These are phyloP conservation scores for Epistrophe grossulariae DNA, from an alignment of 2,888 invertebrate species.

Conservation along the genomic window DNA sequence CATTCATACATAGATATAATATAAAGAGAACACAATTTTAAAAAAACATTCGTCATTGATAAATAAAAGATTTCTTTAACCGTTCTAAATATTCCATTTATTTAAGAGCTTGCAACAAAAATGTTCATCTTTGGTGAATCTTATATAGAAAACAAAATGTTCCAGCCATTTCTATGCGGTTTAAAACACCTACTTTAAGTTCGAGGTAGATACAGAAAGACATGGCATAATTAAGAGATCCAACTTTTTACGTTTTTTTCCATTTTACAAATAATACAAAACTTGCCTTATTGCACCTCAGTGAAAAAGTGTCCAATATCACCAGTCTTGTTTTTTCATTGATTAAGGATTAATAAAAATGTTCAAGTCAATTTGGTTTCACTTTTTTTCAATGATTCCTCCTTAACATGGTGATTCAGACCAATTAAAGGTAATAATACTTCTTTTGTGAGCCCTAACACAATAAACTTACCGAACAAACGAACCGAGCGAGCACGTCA, in stretches of 20 bases:
- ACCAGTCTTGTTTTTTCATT: not conserved
- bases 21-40: too few species aligned
- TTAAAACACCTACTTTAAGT: too few species aligned
- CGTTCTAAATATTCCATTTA: too few species aligned
- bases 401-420: constrained; percentile 16
- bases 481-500: not conserved
- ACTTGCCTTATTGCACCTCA: not conserved
- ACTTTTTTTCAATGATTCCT: not conserved
- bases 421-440: not conserved
- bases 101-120: too few species aligned
- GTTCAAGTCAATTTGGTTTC: constrained; percentile 5
- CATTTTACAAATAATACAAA: not conserved
- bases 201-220: not conserved
- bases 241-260: too few species aligned
- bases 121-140: too few species aligned
- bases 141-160: too few species aligned
- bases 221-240: too few species aligned
- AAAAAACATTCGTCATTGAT: too few species aligned
- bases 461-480: constrained; percentile 5
- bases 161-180: too few species aligned
- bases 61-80: too few species aligned
- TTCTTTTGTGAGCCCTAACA: not conserved
- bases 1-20: too few species aligned
- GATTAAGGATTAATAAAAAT: not conserved
- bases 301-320: not conserved